These are phyloP conservation scores for Diogma glabrata DNA, from an alignment of 2,888 invertebrate genomes.

Conservation along the genomic window DNA sequence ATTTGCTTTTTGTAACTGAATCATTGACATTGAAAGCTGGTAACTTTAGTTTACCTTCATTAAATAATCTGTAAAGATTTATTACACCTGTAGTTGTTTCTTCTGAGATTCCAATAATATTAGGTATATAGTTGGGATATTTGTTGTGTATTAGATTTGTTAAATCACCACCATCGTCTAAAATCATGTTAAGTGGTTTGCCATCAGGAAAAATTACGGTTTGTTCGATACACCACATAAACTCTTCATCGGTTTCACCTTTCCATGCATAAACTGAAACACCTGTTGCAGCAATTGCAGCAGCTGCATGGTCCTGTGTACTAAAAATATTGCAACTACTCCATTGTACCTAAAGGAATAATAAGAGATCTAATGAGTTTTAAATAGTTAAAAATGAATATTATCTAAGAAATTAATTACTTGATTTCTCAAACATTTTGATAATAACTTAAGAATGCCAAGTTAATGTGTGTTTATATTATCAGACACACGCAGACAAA, in stretches of 20 bases:
- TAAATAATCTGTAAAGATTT: constrained; percentile 92
- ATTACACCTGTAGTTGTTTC: constrained; percentile 99
- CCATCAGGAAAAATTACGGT: constrained; percentile 58
- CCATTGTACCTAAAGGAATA: constrained; percentile 89
- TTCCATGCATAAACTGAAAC: constrained; percentile 99
- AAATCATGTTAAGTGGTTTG: constrained; percentile 91
- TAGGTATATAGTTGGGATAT: constrained; percentile 71
- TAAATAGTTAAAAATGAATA: too few species aligned
- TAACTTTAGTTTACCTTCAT: constrained; percentile 71
- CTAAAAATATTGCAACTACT: constrained; percentile 99
- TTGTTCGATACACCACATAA: constrained; percentile 98
- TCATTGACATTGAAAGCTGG: constrained; percentile 99
- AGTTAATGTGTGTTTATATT: too few species aligned
- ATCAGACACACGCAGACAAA: too few species aligned
- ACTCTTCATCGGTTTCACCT: constrained; percentile 99
- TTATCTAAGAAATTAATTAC: too few species aligned
- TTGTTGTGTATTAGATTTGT: constrained; percentile 92
- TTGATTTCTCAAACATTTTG: too few species aligned
- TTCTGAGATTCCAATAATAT: constrained; percentile 83
- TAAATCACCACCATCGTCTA: constrained; percentile 98
- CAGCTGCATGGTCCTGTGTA: constrained; percentile 98
- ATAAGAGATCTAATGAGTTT: too few species aligned
- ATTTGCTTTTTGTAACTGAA: constrained; percentile 99
- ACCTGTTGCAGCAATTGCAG: constrained; percentile 91
- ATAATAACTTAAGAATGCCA: too few species aligned